These are phyloP conservation scores for Hydractinia echinata DNA, from an alignment of 30 jellyfish, hydroid and myxozoan genomes.

Conservation along the genomic window DNA sequence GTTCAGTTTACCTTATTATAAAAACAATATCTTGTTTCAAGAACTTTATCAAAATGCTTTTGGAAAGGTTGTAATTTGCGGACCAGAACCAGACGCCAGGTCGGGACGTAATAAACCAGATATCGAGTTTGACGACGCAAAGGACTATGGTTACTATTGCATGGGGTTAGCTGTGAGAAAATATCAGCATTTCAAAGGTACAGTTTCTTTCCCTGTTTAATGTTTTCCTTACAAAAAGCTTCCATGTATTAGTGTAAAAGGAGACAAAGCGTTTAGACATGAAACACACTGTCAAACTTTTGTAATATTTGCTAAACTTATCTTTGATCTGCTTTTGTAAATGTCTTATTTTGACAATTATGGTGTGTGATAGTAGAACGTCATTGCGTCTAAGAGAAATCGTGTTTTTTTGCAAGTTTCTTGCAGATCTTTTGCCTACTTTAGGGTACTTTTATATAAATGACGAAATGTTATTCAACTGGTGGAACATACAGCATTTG, in stretches of 20 bases:
- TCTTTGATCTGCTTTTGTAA: too few relatives aligned
- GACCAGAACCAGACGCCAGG: slow-evolving; percentile 22
- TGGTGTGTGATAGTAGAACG: too few relatives aligned
- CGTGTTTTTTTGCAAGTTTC: not conserved
- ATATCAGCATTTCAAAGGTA: too few relatives aligned
- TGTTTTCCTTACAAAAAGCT: too few relatives aligned
- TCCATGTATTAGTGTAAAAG: too few relatives aligned
- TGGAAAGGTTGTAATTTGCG: slow-evolving; percentile 19
- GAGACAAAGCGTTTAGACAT: too few relatives aligned
- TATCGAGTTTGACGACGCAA: not conserved
- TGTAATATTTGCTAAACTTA: too few relatives aligned
- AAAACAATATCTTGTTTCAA: not conserved
- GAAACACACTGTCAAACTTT: too few relatives aligned
- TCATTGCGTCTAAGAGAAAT: not conserved
- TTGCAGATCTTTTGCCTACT: not conserved
- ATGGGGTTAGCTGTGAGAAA: too few relatives aligned
- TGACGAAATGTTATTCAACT: slow-evolving; percentile 1
- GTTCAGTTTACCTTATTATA: slow-evolving; percentile 2
- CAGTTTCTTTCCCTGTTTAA: too few relatives aligned
- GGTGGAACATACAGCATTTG: not conserved
- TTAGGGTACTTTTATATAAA: slow-evolving; percentile 14
- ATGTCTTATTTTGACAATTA: too few relatives aligned
- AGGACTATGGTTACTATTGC: too few relatives aligned
- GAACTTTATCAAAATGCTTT: not conserved
- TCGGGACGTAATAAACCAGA: slow-evolving; percentile 13